These are phyloP conservation scores for Diglossa brunneiventris DNA, from an alignment of 2,113 vertebrate species.

Conservation along the genomic window DNA sequence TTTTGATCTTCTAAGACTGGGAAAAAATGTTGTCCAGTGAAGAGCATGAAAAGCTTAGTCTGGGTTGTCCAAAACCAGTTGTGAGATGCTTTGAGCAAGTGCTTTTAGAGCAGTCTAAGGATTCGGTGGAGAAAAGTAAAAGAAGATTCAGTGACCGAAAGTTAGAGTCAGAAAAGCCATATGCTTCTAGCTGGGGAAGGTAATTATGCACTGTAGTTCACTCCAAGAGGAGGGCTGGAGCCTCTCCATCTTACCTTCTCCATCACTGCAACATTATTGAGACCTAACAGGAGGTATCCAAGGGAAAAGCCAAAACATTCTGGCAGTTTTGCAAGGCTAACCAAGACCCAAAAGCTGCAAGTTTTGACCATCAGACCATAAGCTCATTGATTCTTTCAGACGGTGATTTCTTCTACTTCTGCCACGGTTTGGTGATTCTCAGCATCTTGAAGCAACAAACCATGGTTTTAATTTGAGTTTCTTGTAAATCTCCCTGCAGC, in stretches of 20 bases:
- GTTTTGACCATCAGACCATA: not conserved
- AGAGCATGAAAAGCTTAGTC: not conserved
- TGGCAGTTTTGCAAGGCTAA: not conserved
- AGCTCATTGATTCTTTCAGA: not conserved
- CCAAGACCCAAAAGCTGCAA: fast-evolving
- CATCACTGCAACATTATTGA: not conserved
- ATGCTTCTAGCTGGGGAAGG: not conserved
- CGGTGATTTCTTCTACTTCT: not conserved
- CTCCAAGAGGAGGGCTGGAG: not conserved
- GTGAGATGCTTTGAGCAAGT: not conserved
- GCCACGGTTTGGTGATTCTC: not conserved
- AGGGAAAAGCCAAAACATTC: not conserved
- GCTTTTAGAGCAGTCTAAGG: not conserved
- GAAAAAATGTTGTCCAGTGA: not conserved
- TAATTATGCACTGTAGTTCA: not conserved
- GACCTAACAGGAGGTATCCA: fast-evolving
- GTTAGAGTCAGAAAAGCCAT: not conserved
- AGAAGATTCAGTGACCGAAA: not conserved
- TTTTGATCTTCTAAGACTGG: not conserved
- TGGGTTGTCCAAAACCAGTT: not conserved
- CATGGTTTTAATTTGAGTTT: not conserved
- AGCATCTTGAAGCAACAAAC: not conserved
- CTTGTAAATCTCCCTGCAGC: not conserved
- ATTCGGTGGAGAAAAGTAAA: not conserved
- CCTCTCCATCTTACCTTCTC: not conserved